These are phyloP conservation scores for Ethmia dodecea DNA, from an alignment of 2,888 invertebrate genomes.

Conservation along the genomic window DNA sequence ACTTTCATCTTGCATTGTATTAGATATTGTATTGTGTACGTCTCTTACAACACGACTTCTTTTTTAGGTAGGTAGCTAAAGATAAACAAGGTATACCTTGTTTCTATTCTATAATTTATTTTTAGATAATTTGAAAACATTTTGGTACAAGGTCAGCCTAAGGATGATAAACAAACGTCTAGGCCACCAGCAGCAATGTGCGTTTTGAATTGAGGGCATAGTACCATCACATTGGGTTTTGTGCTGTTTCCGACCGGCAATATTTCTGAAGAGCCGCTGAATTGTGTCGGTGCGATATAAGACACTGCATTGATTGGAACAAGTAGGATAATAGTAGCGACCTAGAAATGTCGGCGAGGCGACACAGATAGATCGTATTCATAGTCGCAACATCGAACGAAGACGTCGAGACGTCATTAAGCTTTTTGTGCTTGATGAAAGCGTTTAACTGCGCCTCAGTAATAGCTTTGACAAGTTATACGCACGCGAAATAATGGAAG, in stretches of 20 bases:
- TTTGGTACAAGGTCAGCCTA: conserved; percentile 4
- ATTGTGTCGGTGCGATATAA: conserved; percentile 21
- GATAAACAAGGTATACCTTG: no score
- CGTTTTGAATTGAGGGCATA: conserved; percentile 25
- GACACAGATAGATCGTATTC: conserved; percentile 42
- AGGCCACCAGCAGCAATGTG: conserved; percentile 29
- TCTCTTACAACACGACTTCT: no score
- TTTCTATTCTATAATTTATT: no score
- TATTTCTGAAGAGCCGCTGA: conserved; percentile 7
- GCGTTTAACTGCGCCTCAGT: conserved; percentile 11
- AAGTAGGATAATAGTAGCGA: conserved; percentile 34
- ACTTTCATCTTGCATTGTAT: no score
- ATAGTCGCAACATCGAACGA: conserved; percentile 24
- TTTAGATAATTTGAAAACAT: no score
- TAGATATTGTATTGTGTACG: no score
- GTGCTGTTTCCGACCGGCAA: conserved; percentile 24
- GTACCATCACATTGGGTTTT: conserved; percentile 26
- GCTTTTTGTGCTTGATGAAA: conserved; percentile 21
- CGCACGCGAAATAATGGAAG: conserved; percentile 13
- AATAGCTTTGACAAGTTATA: conserved; percentile 9
- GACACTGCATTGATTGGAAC: conserved; percentile 15
- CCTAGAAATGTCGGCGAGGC: conserved; percentile 51
- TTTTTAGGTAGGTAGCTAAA: no score
- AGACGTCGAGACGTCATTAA: conserved; percentile 30
- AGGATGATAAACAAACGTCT: conserved; percentile 3